Evolutionary conservation across 2,113 vertebrate genomes (phyloP), one percentile per base, ranked within the genome.

Genomic region (Bombycilla garrulus): DNA sequence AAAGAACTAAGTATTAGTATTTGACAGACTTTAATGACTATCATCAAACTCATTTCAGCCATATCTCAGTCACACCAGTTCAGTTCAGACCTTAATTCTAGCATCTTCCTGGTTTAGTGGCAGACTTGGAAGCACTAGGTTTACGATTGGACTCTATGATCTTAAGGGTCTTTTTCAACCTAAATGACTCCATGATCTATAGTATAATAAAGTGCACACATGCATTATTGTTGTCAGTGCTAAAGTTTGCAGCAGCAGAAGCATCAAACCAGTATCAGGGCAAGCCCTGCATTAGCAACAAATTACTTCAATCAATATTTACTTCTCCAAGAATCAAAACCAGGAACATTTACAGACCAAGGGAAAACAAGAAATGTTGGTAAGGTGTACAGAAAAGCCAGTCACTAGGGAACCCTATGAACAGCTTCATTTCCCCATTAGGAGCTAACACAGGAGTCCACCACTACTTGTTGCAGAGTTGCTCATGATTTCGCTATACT

Each of bases 201-300:
- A 66, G 12, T 25, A 36, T 15, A n/a, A 5, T 12, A 64, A 64
- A 82, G 20, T 33, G 15, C 33, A 53, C 15, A 26, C 17, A 36
- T 23, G n/a, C 0, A 0, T 14, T 53, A 0, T 61, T 77, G 31
- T 10, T 38, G 26, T 14, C 20, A 78, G 29, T 25, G 12, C 23
- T 78, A 51, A 81, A 62, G 21, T 58, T 33, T 40, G 23, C 10
- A 5, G 51, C 11, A 86, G 57, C 53, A 80, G n/a, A 76, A 62
- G 6, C 14, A 21, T 36, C 29, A 19, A 73, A 38, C 18, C 23
- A 66, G 10, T 20, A 65, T 18, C 22, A n/a, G 54, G 14, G 38
- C 16, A 89, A 84, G 42, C 1, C 35, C n/a, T 64, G 4, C 8
- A 18, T 48, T 74, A 70, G 56, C 45, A 66, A 29, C 12, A n/a